Percentiles rank a stretch among this genome's conserved stretches.
phyloP scores from a whole-genome alignment of 2,888 invertebrate species.

The Andricus quercusramuli region DNA sequence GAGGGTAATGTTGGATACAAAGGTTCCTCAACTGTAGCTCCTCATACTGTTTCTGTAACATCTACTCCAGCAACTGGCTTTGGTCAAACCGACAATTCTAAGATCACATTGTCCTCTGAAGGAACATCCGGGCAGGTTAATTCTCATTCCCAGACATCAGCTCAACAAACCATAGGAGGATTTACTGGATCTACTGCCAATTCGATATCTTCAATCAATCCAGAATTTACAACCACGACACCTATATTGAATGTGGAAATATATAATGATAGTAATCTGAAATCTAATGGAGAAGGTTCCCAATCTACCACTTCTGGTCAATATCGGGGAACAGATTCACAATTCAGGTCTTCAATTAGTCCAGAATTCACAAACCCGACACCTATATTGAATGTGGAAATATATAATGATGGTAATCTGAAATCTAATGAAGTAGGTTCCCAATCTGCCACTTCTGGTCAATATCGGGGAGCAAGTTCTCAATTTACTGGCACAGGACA shows the following conservation, averaged over 20 bases:
- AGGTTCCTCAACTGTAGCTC: constrained; percentile 52
- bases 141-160: constrained; percentile 56
- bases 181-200: constrained; percentile 39
- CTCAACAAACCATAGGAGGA: constrained; percentile 50
- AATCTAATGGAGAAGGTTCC: no score
- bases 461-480: not conserved
- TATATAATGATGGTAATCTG: constrained; percentile 57
- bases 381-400: constrained; percentile 63
- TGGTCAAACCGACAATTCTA: constrained; percentile 58
- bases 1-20: constrained; percentile 64
- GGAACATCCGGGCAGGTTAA: constrained; percentile 35
- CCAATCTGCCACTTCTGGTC: not conserved
- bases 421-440: not conserved
- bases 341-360: not conserved
- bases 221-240: constrained; percentile 61
- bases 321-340: not conserved
- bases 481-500: constrained; percentile 41
- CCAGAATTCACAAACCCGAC: constrained; percentile 60
- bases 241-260: constrained; percentile 65
- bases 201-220: not conserved
- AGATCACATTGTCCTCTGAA: constrained; percentile 46
- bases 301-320: constrained; percentile 40
- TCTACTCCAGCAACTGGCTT: constrained; percentile 48
- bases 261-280: constrained; percentile 54
- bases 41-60: constrained; percentile 39